Base-by-base conservation (phyloP, 1,140 invertebrate genomes). In the Microplitis demolitor region DNA sequence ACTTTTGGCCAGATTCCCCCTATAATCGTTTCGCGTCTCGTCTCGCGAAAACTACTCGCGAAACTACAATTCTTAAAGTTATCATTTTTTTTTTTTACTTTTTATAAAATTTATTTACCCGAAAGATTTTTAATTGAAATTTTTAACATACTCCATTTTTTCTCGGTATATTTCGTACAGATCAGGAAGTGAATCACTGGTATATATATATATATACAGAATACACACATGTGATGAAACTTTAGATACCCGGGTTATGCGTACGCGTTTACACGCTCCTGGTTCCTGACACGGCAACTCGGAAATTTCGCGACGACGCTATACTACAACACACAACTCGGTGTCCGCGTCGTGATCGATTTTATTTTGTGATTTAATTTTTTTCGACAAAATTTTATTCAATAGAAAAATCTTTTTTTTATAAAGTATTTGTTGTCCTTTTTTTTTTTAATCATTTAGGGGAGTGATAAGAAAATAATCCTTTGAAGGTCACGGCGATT, bases 21-120 rank as follows among this genome's bases (percentile, higher is more conserved):
- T 71, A 78, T 73, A 50, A 73, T 71, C 75, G 75, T 75, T 78
- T 78, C 24, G 24, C 24, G 24, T 24, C 24, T 24, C 24, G 24
- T 24, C 24, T 24, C 24, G 24, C 24, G 24, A 24, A 24, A 24
- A 24, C 24, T 24, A 24, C 24, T 24, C 24, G 24, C 24, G 24
- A 24, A 24, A 24, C 24, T 24, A 24, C 24, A 24, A 24, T 24
- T 2, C 24, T 24, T 24, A 24, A 24, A 24, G 24, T 24, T 24
- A 24, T 24, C 0, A 24, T 24, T 24, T 2, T 24, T 24, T 24
- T 2, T 24, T 24, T 24, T 24, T 24, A 24, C 24, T 24, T 24
- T 24, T 24, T 24, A 24, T 24, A 24, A 24, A 24, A 24, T 24
- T 24, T 24, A 24, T 24, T 24, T 24, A 24, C 24, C 24, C 24